Percentiles rank a stretch among this genome's conserved stretches.
phyloP scores from a whole-genome alignment of 2,113 vertebrate genomes.

The Microtus richardsoni region DNA sequence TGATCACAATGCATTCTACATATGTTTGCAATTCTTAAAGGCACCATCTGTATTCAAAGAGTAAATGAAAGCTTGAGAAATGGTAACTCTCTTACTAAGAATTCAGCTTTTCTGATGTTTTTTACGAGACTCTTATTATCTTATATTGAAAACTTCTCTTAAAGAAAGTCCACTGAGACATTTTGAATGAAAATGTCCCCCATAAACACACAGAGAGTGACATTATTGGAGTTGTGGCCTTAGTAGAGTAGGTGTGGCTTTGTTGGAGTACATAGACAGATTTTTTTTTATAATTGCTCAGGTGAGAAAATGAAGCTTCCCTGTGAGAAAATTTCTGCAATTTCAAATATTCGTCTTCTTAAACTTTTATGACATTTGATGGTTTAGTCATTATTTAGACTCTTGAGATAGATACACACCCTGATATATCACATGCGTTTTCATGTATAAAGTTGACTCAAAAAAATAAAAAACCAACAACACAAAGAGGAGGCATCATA shows the following conservation, averaged over 20 bases:
- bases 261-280: not conserved
- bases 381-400: conserved; percentile 24
- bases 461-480: not conserved
- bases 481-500: too few species aligned
- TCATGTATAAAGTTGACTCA: not conserved
- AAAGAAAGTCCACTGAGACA: not conserved
- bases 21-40: not conserved
- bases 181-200: not conserved
- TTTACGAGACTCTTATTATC: not conserved
- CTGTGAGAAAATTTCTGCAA: conserved; percentile 17
- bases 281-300: conserved; percentile 30
- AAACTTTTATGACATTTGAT: conserved; percentile 8
- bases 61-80: conserved; percentile 24
- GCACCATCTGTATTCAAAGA: not conserved
- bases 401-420: not conserved
- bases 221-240: not conserved
- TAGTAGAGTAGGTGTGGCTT: not conserved
- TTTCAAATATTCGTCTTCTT: conserved; percentile 8
- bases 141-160: not conserved
- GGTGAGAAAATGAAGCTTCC: conserved; percentile 43
- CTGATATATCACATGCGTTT: not conserved
- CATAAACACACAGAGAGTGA: not conserved
- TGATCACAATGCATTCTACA: not conserved
- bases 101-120: not conserved
- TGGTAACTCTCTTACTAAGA: not conserved